These are phyloP conservation scores for Poecile montanus DNA, from an alignment of 2,797 vertebrate genomes.

Conservation along the genomic window DNA sequence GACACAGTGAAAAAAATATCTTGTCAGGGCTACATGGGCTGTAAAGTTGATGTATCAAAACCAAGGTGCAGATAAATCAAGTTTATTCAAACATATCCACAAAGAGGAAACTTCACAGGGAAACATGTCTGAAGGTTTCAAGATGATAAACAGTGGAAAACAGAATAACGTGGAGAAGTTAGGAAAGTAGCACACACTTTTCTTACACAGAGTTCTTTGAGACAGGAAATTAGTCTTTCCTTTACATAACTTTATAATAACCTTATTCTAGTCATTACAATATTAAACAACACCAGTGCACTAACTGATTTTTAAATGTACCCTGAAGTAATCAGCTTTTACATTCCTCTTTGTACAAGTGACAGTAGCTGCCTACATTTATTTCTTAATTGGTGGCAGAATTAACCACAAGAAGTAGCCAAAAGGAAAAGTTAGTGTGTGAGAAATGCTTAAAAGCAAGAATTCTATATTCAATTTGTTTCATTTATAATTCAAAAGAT, in stretches of 20 bases:
- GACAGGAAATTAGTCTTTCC: neutral
- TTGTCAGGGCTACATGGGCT: neutral
- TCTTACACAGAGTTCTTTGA: neutral
- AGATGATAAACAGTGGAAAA: neutral
- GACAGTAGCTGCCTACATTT: neutral
- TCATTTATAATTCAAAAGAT: slow-evolving; percentile 55
- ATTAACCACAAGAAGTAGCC: slow-evolving; percentile 2
- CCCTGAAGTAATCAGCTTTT: neutral
- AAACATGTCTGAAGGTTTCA: neutral
- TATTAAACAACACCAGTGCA: neutral
- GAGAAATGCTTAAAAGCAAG: slow-evolving; percentile 31
- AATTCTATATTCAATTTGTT: slow-evolving; percentile 21
- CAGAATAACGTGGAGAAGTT: fast-evolving
- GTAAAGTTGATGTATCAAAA: neutral
- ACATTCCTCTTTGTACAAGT: neutral
- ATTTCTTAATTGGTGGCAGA: slow-evolving; percentile 14
- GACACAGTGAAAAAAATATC: neutral
- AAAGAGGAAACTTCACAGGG: neutral
- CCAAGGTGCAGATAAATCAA: neutral
- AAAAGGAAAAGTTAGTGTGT: neutral
- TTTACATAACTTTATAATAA: neutral
- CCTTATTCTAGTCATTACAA: neutral
- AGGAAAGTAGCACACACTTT: neutral
- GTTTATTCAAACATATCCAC: neutral
- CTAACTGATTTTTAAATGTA: neutral